Base-by-base conservation (phyloP, 1,140 invertebrate species). In the Zophobas atratus region DNA sequence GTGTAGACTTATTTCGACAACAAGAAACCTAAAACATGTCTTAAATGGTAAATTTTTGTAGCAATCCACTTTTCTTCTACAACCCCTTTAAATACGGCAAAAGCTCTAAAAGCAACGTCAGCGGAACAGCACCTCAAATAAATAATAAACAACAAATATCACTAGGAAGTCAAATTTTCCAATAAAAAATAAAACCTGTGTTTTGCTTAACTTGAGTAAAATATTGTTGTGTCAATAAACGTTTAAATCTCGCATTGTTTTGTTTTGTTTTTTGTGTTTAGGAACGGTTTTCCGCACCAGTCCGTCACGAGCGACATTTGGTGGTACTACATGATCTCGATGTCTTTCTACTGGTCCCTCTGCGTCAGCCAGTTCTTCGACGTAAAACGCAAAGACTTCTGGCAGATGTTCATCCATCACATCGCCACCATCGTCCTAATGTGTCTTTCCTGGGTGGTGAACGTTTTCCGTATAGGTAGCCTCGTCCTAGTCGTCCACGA, bases 341-440 rank as follows among this genome's bases (percentile, higher is more conserved):
- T 97, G 82, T 92, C 95, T 56, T 99, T 99, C 88, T 99, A 99
- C 87, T 97, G 97, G 94, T 95, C 97, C 2, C 88, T 99, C 67
- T 93, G 96, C 56, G 91, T 97, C 49, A 96, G 95, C 20, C 96
- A 99, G 86, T 98, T 98, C 88, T 94, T 95, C 85, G 97, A 99
- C 87, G 93, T 97, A 48, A 95, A 94, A 82, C 90, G 94, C 63
- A 97, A 98, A 89, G 98, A 99, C 88, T 99, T 99, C 87, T 96
- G 95, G 94, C 96, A 99, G 90, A 99, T 99, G 97, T 97, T 99
- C 85, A 90, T 98, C 57, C 98, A 99, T 88, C 98, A 99, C 85
- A 92, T 98, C 84, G 95, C 96, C 1, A 98, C 98, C 1, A 94
- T 99, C 81, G 84, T 92, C 41, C 89, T 99, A 46, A 92, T 99